Percentiles rank a stretch among this genome's conserved stretches.
Conservation (phyloP, 64 coral and sea anemone species). For the Stylophora pistillata region DNA sequence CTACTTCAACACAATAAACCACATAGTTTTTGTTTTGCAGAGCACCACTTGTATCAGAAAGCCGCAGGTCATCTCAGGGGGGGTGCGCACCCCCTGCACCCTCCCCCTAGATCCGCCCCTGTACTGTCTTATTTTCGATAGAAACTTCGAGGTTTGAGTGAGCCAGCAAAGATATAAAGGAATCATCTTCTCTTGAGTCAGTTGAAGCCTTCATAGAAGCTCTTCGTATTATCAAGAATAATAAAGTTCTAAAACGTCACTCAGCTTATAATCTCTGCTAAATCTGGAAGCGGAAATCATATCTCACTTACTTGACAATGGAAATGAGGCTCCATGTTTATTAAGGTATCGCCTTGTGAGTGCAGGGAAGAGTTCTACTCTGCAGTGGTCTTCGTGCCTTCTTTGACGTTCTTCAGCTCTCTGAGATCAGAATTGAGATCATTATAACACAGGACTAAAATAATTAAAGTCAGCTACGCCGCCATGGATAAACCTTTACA, state of each 20-base stretch:
- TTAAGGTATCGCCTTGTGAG: conserved; percentile 15
- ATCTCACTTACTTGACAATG: not conserved
- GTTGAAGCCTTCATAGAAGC: no score
- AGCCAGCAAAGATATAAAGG: no score
- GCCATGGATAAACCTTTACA: not conserved
- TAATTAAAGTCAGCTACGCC: not conserved
- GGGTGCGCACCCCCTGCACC: no score
- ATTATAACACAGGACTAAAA: not conserved
- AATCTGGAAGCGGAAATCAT: not conserved
- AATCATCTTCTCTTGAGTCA: no score
- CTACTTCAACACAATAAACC: no score
- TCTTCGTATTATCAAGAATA: no score
- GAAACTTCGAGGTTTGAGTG: no score
- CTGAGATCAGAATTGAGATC: not conserved
- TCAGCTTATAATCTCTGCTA: not conserved
- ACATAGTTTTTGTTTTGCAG: no score
- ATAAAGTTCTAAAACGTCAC: not conserved
- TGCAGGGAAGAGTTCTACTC: not conserved
- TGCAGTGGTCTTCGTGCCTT: not conserved
- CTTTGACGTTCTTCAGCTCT: not conserved
- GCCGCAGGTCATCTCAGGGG: no score
- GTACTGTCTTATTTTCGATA: no score
- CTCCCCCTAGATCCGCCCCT: no score
- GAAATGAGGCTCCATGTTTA: conserved; percentile 24
- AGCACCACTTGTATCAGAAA: no score